Evolutionary conservation across 2,113 vertebrate genomes (phyloP).

Genomic region (Edolisoma coerulescens): DNA sequence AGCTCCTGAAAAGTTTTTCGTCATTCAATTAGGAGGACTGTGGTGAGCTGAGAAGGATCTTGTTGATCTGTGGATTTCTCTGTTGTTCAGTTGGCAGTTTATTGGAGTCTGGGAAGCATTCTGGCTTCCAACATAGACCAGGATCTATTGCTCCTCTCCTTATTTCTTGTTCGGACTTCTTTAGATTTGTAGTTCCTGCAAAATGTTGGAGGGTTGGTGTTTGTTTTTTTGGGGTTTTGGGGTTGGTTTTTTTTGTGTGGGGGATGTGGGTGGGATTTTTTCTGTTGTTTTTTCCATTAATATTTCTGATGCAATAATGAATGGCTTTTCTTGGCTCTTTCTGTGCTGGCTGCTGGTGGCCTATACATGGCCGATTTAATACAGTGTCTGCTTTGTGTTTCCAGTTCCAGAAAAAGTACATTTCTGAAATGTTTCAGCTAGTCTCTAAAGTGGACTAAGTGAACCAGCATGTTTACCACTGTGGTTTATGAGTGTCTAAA

Average conservation of each 20-base stretch:
- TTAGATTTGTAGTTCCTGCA: neutral
- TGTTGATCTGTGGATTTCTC: neutral
- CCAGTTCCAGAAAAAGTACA: neutral
- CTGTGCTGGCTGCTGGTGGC: neutral
- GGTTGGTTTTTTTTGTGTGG: no score
- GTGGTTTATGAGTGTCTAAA: neutral
- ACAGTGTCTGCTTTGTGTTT: neutral
- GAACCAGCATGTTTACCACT: neutral
- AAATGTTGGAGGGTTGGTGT: neutral
- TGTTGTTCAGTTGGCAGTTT: neutral
- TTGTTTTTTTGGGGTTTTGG: fast-evolving
- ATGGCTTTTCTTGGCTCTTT: neutral
- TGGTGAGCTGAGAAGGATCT: neutral
- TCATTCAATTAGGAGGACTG: neutral
- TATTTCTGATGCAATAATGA: neutral
- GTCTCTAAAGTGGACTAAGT: neutral
- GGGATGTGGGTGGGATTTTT: neutral
- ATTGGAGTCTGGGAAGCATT: neutral
- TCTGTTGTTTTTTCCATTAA: neutral
- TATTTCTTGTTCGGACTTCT: neutral
- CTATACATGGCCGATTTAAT: neutral
- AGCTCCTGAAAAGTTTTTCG: neutral
- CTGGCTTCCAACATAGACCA: neutral
- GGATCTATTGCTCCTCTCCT: neutral
- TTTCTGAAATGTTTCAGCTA: neutral